Evolutionary conservation across 2,797 vertebrate species (phyloP), one percentile per base, ranked within the genome.

Genomic region (Sebastolobus altivelis): DNA sequence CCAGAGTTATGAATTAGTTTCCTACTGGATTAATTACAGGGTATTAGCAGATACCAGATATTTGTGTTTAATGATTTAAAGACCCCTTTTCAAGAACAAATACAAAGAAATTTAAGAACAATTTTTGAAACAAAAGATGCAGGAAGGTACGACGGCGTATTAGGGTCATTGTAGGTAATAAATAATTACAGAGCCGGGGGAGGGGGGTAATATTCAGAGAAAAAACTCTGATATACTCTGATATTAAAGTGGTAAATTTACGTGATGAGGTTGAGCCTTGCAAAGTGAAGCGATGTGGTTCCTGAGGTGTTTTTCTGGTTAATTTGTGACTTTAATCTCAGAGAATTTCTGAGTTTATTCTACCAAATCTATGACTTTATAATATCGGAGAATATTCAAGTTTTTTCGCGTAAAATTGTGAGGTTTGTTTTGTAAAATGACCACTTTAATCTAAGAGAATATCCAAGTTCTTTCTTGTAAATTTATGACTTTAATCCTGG

Each of bases 41-140:
- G 4, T 1, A 22, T 52, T 61, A 8, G 27, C 27, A 22, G 20
- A 71, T 22, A 22, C 35, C 60, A 14, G 35, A 9, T 0, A 62
- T 11, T n/a, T 73, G 46, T 18, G 46, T 62, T 62, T 62, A 67
- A 33, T 25, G 18, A 75, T 58, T 66, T 33, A 66, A 33, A 12
- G 5, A 37, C n/a, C 9, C 18, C 4, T 60, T 29, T 18, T 22
- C 0, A 22, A n/a, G 20, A 60, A 18, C 20, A 35, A 22, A 49
- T 49, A 49, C 43, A 49, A 20, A 49, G 43, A 49, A 49, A 2
- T 49, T 16, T 8, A 49, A 8, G 43, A 31, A 31, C 31, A 4
- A 31, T 61, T 61, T 20, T 11, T 61, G 4, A 63, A 29, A 14
- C n/a, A 29, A 20, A 25, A 25, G 25, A 25, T 25, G 25, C 25